Evolutionary conservation across 2,113 vertebrate genomes (phyloP).

Genomic region (Paedocypris sp.): DNA sequence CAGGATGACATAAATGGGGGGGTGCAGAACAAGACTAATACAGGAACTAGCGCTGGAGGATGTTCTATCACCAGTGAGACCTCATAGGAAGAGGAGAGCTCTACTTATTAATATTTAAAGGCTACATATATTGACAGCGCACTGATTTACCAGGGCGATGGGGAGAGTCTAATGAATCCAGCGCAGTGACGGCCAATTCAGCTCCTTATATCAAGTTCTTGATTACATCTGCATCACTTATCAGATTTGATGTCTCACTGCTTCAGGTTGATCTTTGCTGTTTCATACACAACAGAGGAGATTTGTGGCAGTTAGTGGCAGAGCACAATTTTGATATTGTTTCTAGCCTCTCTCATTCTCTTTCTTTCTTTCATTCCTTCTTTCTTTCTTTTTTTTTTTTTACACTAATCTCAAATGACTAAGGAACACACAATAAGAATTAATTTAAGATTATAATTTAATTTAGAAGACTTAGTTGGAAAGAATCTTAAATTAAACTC

Average conservation of each 20-base stretch:
- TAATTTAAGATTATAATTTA: constrained; percentile 52
- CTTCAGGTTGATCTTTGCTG: too few species aligned
- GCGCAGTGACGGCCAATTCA: constrained; percentile 16
- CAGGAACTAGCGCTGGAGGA: constrained; percentile 13
- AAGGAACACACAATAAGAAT: too few species aligned
- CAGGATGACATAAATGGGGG: constrained; percentile 5
- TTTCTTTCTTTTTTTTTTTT: too few species aligned
- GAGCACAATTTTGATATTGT: too few species aligned
- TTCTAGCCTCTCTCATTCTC: too few species aligned
- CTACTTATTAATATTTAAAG: constrained; percentile 64
- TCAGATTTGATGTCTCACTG: background rate
- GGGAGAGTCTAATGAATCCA: constrained; percentile 54
- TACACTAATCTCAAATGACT: too few species aligned
- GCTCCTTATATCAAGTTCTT: constrained; percentile 19
- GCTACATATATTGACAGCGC: constrained; percentile 54
- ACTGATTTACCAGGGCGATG: constrained; percentile 59
- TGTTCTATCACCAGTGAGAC: constrained; percentile 19
- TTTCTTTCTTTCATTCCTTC: too few species aligned
- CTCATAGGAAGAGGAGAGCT: constrained; percentile 38
- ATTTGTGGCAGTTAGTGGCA: too few species aligned
- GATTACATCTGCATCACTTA: constrained; percentile 21
- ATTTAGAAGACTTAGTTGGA: constrained; percentile 44
- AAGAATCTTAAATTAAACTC: constrained; percentile 54
- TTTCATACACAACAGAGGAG: too few species aligned
- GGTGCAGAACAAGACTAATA: constrained; percentile 24